Base-by-base conservation (phyloP, 2,797 vertebrate species). In the Coregonus ussuriensis region DNA sequence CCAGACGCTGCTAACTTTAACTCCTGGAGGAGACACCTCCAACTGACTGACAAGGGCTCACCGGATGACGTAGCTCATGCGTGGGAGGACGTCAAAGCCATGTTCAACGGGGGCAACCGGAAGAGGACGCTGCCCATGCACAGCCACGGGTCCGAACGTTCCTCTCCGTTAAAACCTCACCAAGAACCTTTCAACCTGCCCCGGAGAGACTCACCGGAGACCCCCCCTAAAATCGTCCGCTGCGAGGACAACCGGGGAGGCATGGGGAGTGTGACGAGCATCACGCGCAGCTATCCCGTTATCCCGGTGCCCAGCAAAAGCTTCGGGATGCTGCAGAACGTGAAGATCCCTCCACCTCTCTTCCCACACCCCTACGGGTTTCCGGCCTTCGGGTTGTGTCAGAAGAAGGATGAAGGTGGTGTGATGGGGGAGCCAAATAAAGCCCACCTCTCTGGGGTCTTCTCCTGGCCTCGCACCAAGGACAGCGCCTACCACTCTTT, bases 81-180 rank as follows among this genome's bases (percentile, higher is more conserved):
- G 1, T 99, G 98, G 98, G 98, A 99, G 88, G 98, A 99, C 68
- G 98, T 99, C 84, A 99, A 99, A 91, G 98, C 97, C 89, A 98
- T 99, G 98, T 99, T 99, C 89, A 99, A 99, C 63, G 98, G 97
- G 0, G 97, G 98, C 52, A 98, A 93, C 77, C 96, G 97, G 75
- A 99, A 99, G 91, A 94, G 97, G 90, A 98, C 97, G 76, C 95
- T 99, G 89, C 96, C 97, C 0, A 85, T 94, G 77, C 88, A 93
- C 7, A 85, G 89, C 3, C 88, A 93, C 6, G 86, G 89, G 4
- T 91, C 94, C 0, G 86, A 66, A 0, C 83, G 91, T 41, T 73
- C 83, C 15, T 92, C 94, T 25, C 63, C 90, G 0, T 75, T 91
- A 0, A 94, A 94, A 74, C 66, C 91, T 0, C 93, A 62, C 59